Evolutionary conservation across 1,140 invertebrate species (phyloP), one percentile per base, ranked within the genome.

Genomic region (Delia radicum): DNA sequence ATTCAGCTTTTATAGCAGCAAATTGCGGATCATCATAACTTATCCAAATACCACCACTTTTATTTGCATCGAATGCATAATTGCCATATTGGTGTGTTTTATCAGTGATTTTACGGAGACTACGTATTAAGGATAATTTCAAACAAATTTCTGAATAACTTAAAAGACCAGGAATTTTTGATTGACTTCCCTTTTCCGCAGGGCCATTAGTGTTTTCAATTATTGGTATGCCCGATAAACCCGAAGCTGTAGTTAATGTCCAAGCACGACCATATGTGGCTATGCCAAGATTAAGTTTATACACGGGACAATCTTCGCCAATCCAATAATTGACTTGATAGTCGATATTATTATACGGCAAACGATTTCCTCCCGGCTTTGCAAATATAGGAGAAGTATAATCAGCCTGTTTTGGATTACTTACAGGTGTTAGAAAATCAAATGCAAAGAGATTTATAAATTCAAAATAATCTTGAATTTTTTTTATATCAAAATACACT

Each of bases 11-110:
- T 63, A 93, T 90, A 28, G 90, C 92, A 26, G 95, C 92, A 10
- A 94, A 96, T 74, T 95, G 92, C 0, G 92, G 90, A 85, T 97
- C 94, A 82, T 98, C 96, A 81, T 93, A 98, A 69, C 93, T 93
- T 0, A 97, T 92, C 96, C 96, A 98, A 55, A 96, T 89, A 8
- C 95, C 92, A 8, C 88, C 90, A 12, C 87, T 89, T 5, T 91
- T 88, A 75, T 93, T 91, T 55, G 92, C 91, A 81, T 77, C 92
- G 89, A 82, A 92, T 0, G 92, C 93, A 79, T 94, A 95, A 29
- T 91, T 91, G 24, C 93, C 93, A 74, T 92, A 92, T 76, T 92
- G 91, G 78, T 93, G 92, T 31, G 89, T 91, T 0, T 92, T 90
- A 79, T 95, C 93, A 3, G 89, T 89, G 24, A 93, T 90, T 79